Conservation (phyloP, 2,797 vertebrate genomes). For the Macropodus opercularis region DNA sequence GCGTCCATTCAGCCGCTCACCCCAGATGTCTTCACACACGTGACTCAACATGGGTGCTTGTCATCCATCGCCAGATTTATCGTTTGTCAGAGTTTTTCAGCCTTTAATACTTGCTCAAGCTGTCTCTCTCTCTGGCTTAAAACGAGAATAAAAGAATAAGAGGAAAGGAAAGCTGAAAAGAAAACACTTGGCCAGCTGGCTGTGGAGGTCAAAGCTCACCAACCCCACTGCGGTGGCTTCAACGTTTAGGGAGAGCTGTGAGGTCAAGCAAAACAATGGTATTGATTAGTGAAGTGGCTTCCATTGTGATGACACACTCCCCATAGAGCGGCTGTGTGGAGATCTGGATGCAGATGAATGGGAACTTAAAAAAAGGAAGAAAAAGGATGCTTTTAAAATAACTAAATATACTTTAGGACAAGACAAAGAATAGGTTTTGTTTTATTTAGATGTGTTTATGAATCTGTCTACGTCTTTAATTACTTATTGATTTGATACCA, state of each 20-base stretch:
- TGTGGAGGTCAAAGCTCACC: conserved; percentile 53
- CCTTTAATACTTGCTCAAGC: conserved; percentile 69
- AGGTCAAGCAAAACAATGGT: conserved; percentile 68
- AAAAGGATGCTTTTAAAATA: no score
- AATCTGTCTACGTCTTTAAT: no score
- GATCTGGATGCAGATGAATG: conserved; percentile 61
- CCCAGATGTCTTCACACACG: conserved; percentile 67
- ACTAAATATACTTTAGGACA: no score
- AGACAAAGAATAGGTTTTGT: no score
- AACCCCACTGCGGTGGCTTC: conserved; percentile 45
- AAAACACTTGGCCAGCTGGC: conserved; percentile 69
- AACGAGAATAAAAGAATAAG: conserved; percentile 45
- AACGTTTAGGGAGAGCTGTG: conserved; percentile 61
- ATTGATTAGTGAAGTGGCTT: conserved; percentile 68
- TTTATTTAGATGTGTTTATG: no score
- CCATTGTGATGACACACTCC: conserved; percentile 71
- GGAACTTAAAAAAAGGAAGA: no score
- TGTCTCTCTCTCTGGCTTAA: conserved; percentile 41
- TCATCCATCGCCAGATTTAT: conserved; percentile 58
- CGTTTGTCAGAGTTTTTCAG: conserved; percentile 56
- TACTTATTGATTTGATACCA: background rate
- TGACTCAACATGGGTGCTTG: conserved; percentile 38
- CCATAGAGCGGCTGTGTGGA: conserved; percentile 61
- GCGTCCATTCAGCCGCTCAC: conserved; percentile 34
- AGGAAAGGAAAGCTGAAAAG: conserved; percentile 40